Evolutionary conservation across 1,140 invertebrate species (phyloP), one percentile per base, ranked within the genome.

Genomic region (Sminthurides bifidus): DNA sequence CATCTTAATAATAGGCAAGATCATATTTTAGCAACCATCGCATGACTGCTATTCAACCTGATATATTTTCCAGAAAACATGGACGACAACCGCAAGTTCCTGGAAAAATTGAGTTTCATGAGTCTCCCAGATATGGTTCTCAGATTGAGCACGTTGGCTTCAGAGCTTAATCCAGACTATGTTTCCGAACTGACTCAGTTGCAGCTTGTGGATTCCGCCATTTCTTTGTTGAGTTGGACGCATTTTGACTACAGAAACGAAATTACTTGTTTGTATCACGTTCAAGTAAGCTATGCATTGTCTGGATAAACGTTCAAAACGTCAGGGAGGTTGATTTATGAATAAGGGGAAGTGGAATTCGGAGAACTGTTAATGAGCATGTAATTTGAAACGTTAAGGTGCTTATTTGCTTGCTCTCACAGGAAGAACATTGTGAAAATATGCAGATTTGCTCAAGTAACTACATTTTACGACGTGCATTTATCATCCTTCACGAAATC

Each of bases 401-500:
- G 44, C 23, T 33, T 17, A 26, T 27, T 49, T 49, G 24, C 6
- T 6, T 33, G 6, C 23, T 40, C 43, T 19, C 52, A 31, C 31
- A 59, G 57, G 54, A 49, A 14, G 56, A 46, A 1, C 48, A 35
- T 5, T 55, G 35, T 37, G n/a, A 54, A 23, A 64, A 64, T 52
- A 58, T 64, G 62, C 40, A 52, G 23, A 26, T 38, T 15, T 64
- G 62, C 33, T 57, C 52, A 14, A 35, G 31, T 30, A 64, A 60
- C 35, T 24, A 60, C 33, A 54, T 58, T 1, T 21, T 58, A 35
- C 5, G 62, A 15, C n/a, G 52, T 31, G 44, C 56, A 10, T 64
- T 49, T 29, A 27, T 60, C 15, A 54, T n/a, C n/a, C n/a, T n/a
- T n/a, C n/a, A n/a, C n/a, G n/a, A n/a, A n/a, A n/a, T n/a, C n/a